Percentiles rank a stretch among this genome's conserved stretches.
phyloP scores from a whole-genome alignment of 2,888 invertebrate species.

The Amiota communis region DNA sequence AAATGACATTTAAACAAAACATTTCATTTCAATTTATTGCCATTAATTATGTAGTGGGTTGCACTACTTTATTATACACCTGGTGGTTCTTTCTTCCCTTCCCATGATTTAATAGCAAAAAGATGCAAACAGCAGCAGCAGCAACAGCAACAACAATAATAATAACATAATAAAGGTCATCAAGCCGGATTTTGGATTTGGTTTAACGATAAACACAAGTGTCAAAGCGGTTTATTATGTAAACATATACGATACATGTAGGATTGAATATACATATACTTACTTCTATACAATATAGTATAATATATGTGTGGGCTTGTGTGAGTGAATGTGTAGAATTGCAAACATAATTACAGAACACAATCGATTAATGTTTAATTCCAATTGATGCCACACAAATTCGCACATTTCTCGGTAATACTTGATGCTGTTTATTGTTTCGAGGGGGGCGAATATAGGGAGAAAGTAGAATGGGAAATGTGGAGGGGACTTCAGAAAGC shows the following conservation, averaged over 20 bases:
- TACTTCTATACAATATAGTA: not conserved
- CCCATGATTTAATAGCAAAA: constrained; percentile 17
- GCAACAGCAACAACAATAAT: constrained; percentile 10
- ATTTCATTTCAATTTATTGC: constrained; percentile 45
- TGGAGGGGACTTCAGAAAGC: no score
- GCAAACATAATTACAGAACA: constrained; percentile 42
- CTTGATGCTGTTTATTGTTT: constrained; percentile 50
- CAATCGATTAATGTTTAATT: constrained; percentile 64
- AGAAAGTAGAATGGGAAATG: no score
- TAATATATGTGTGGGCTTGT: constrained; percentile 24
- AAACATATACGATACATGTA: not conserved
- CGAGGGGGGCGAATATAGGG: not conserved
- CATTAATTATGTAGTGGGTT: constrained; percentile 53
- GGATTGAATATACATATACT: not conserved
- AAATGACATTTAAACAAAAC: constrained; percentile 59
- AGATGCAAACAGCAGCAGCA: constrained; percentile 28
- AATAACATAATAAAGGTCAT: constrained; percentile 32
- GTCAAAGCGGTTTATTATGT: constrained; percentile 2
- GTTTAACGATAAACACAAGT: constrained; percentile 14
- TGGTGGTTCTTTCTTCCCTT: no score
- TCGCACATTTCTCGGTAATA: constrained; percentile 39
- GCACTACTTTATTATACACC: constrained; percentile 11
- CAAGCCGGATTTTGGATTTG: constrained; percentile 22
- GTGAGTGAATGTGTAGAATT: constrained; percentile 32
- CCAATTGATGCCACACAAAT: constrained; percentile 48